Conservation (phyloP, 2,113 vertebrate genomes). For the Pachypanchax playfairii region DNA sequence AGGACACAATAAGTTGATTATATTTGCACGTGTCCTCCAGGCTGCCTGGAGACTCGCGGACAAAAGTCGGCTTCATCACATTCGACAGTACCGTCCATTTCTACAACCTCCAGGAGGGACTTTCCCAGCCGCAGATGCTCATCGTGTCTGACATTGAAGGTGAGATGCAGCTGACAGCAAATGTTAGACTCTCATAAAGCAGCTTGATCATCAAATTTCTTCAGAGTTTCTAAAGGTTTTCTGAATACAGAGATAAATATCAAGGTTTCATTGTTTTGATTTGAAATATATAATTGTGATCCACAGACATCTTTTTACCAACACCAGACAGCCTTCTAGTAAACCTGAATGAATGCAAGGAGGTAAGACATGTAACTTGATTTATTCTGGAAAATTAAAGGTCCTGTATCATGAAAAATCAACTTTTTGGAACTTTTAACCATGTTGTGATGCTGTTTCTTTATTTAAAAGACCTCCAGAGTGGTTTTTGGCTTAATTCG, state of each 20-base stretch:
- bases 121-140: conserved; percentile 98
- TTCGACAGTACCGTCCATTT: conserved; percentile 99
- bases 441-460: too few relatives aligned
- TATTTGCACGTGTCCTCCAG: conserved; percentile 69
- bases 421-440: too few relatives aligned
- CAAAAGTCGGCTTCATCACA: conserved; percentile 96
- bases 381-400: too few relatives aligned
- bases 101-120: conserved; percentile 97
- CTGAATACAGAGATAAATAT: background rate
- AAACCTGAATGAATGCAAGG: conserved; percentile 97
- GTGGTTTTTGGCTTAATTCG: too few relatives aligned
- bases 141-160: conserved; percentile 98
- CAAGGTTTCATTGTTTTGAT: background rate
- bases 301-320: conserved; percentile 96
- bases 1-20: too few relatives aligned
- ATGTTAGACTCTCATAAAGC: background rate
- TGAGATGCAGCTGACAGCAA: conserved; percentile 58
- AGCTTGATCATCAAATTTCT: background rate
- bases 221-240: background rate
- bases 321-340: conserved; percentile 97
- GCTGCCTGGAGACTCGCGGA: conserved; percentile 95
- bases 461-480: too few relatives aligned
- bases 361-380: conserved; percentile 81
- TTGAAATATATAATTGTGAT: conserved; percentile 24
- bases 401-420: too few relatives aligned